Conservation (phyloP, 2,113 vertebrate genomes). For the Planiliza haematocheilus region DNA sequence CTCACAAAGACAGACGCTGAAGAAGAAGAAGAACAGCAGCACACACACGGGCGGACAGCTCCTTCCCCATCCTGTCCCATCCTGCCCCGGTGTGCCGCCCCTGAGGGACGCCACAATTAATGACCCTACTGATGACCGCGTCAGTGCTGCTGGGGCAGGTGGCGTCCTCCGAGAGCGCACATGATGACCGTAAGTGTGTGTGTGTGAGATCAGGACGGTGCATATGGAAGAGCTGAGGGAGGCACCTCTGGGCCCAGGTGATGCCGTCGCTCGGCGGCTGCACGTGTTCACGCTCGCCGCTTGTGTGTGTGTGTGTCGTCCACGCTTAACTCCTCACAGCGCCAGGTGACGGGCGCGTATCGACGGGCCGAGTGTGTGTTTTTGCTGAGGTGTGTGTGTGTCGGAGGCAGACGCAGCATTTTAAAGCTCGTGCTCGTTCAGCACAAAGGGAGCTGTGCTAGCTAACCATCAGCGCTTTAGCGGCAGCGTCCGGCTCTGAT, state of each 20-base stretch:
- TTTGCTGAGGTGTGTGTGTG: constrained; percentile 69
- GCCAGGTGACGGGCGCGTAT: constrained; percentile 65
- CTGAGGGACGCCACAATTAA: constrained; percentile 77
- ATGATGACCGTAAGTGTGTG: constrained; percentile 23
- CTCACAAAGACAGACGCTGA: constrained; percentile 12
- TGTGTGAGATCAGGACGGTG: constrained; percentile 36
- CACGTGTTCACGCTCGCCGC: constrained; percentile 4
- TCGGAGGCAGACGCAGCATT: constrained; percentile 80
- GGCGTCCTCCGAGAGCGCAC: constrained; percentile 45
- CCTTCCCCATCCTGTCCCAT: constrained; percentile 1
- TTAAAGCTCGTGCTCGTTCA: constrained; percentile 77
- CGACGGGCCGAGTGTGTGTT: constrained; percentile 35
- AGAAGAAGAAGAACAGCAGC: too few relatives aligned
- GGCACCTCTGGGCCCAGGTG: constrained; percentile 59
- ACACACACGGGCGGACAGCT: constrained; percentile 24
- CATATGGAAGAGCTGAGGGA: constrained; percentile 46
- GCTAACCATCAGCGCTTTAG: constrained; percentile 83
- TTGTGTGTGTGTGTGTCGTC: constrained; percentile 28
- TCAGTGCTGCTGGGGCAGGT: constrained; percentile 50
- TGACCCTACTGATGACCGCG: constrained; percentile 77
- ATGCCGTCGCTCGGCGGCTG: constrained; percentile 34
- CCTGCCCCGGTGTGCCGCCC: constrained; percentile 6
- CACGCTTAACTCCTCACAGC: constrained; percentile 11
- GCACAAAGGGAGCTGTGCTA: constrained; percentile 78
- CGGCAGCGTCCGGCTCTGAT: constrained; percentile 50